Base-by-base conservation (phyloP, 2,888 invertebrate species). In the Tanytarsus gracilentus region DNA sequence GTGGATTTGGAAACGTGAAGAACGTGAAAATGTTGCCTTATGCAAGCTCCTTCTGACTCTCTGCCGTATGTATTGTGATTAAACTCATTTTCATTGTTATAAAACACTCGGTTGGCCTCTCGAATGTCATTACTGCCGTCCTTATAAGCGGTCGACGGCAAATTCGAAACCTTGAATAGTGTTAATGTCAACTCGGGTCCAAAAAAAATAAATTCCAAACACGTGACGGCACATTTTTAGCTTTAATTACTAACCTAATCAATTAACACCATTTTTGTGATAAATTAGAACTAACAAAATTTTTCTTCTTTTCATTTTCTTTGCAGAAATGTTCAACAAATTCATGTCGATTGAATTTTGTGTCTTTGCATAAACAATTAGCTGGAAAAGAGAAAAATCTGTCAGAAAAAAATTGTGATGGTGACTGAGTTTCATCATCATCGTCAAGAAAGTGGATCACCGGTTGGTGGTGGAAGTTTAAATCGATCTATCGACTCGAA, bases 381-480 rank as follows among this genome's bases (percentile, higher is more conserved):
- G 16, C 16, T 14, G 36, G 14, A 36, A n/a, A 36, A 14, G 16
- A 36, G 14, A 36, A 4, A 36, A 3, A 36, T 36, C 16, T 16
- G 16, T 3, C 11, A 30, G 23, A 9, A 23, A 23, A 2, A 33
- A 23, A 23, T 44, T 36, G 58, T 58, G 40, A 58, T 58, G 58
- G 58, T 58, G 30, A 58, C 40, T 40, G 58, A 40, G 44, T 27
- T 40, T 58, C 40, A 58, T 18, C 53, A 29, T 48, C 58, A 58
- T 30, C 51, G 30, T 58, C 58, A 48, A 44, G 58, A 58, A 58
- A 58, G 58, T 58, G 58, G 58, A 58, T 26, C 58, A 48, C 48
- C 58, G 11, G 29, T 30, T n/a, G 29, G 27, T 39, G 58, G 58
- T 58, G 58, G 58, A 44, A 21, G 44, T 48, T 48, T 58, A 23